phyloP scores from a whole-genome alignment of 2,888 invertebrate genomes.

The Thereva unica region DNA sequence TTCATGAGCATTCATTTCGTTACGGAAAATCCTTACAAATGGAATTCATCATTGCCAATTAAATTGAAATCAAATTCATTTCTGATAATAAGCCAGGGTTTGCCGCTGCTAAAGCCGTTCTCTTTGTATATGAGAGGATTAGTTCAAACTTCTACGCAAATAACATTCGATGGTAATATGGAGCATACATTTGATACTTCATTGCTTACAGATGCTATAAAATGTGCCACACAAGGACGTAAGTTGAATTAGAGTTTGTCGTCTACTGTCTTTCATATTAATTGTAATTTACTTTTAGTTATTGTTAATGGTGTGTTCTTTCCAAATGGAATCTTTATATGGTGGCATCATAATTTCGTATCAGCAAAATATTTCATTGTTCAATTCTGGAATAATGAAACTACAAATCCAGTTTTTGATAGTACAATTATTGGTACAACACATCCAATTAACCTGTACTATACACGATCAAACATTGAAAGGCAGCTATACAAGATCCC shows the following conservation, averaged over 20 bases:
- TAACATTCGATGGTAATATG: slow-evolving; percentile 5
- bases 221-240: slow-evolving; percentile 58
- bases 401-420: slow-evolving; percentile 33
- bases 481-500: slow-evolving; percentile 42
- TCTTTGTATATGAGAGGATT: slow-evolving; percentile 53
- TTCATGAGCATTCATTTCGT: slow-evolving; percentile 55
- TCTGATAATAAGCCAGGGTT: slow-evolving; percentile 51
- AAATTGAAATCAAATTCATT: slow-evolving; percentile 52
- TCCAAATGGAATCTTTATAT: slow-evolving; percentile 43
- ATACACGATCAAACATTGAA: slow-evolving; percentile 39
- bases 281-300: slow-evolving; percentile 36
- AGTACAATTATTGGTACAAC: slow-evolving; percentile 43
- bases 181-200: slow-evolving; percentile 43
- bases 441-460: slow-evolving; percentile 35
- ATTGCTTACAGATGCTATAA: slow-evolving; percentile 52
- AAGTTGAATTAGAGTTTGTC: slow-evolving; percentile 44
- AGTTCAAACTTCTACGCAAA: slow-evolving; percentile 49
- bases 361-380: slow-evolving; percentile 40
- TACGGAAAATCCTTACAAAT: slow-evolving; percentile 54
- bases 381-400: slow-evolving; percentile 43
- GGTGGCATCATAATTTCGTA: slow-evolving; percentile 40
- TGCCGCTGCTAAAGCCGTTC: slow-evolving; percentile 54
- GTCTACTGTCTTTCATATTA: neutral
- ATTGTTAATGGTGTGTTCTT: slow-evolving; percentile 38
- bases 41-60: slow-evolving; percentile 52